phyloP scores from a whole-genome alignment of 1,140 invertebrate genomes.

The Carposina sasakii region DNA sequence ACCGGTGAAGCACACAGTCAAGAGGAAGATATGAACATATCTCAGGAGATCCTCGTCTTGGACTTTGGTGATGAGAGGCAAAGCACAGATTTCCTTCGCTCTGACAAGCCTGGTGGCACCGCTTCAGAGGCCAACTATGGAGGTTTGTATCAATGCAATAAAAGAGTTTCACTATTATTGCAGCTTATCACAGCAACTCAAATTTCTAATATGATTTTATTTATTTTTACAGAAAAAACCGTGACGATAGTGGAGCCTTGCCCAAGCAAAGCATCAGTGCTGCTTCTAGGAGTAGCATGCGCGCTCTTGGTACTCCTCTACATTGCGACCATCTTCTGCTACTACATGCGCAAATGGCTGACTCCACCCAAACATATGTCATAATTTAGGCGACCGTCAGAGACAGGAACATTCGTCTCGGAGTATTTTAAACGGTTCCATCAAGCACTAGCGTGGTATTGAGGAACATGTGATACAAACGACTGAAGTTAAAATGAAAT shows the following conservation, averaged over 20 bases:
- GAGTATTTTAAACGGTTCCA: slow-evolving; percentile 22
- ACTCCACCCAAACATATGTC: slow-evolving; percentile 86
- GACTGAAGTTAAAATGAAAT: slow-evolving; percentile 42
- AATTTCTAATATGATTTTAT: slow-evolving; percentile 13
- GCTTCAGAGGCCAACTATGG: slow-evolving; percentile 82
- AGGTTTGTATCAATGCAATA: slow-evolving; percentile 65
- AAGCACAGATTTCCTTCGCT: slow-evolving; percentile 84
- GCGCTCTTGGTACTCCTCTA: slow-evolving; percentile 92
- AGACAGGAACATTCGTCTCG: slow-evolving; percentile 14
- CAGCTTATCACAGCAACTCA: slow-evolving; percentile 4
- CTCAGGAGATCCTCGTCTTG: slow-evolving; percentile 93
- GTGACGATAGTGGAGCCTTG: slow-evolving; percentile 90
- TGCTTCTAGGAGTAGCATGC: slow-evolving; percentile 91
- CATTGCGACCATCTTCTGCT: slow-evolving; percentile 90
- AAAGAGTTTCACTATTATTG: not conserved
- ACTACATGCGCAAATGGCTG: slow-evolving; percentile 93
- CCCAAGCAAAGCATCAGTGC: slow-evolving; percentile 90
- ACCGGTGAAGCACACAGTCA: slow-evolving; percentile 76
- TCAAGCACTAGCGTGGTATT: slow-evolving; percentile 18
- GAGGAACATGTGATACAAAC: slow-evolving; percentile 57
- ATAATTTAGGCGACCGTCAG: slow-evolving; percentile 63
- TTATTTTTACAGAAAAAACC: slow-evolving; percentile 82
- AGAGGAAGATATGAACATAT: slow-evolving; percentile 93
- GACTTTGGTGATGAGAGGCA: slow-evolving; percentile 91
- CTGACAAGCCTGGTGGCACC: slow-evolving; percentile 74